phyloP scores from a whole-genome alignment of 2,113 vertebrate species.

The Genyomyrus donnyi region DNA sequence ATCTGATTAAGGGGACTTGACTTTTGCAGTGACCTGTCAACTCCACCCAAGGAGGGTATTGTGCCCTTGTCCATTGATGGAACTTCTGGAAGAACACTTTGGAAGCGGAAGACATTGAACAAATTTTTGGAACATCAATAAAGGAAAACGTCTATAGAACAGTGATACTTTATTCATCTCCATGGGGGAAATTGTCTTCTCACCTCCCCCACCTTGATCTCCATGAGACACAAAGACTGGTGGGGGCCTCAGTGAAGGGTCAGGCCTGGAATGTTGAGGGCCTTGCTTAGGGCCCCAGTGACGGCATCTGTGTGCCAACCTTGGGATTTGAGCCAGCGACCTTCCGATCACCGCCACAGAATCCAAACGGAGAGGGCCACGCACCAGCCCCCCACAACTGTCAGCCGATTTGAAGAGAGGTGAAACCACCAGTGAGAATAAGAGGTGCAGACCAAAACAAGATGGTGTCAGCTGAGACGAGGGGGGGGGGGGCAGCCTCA shows the following conservation, averaged over 20 bases:
- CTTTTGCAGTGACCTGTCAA: neutral
- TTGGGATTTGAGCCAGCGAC: neutral
- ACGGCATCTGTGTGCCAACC: neutral
- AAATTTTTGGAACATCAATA: neutral
- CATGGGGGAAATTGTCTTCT: neutral
- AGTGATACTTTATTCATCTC: neutral
- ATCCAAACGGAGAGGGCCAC: neutral
- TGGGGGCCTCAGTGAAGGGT: neutral
- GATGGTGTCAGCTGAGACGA: neutral
- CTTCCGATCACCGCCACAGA: neutral
- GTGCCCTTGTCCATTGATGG: neutral
- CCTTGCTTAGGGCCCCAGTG: neutral
- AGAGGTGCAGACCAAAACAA: neutral
- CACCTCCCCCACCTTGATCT: neutral
- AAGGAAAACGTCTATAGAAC: neutral
- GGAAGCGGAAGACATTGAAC: neutral
- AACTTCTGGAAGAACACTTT: neutral
- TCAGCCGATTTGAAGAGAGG: neutral
- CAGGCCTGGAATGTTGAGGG: neutral
- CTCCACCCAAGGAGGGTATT: neutral
- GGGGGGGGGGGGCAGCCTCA: neutral
- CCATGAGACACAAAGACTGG: neutral
- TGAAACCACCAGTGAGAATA: neutral
- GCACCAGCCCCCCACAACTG: neutral
- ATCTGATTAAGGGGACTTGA: neutral